A percentile compares a stretch with the other conserved stretches of the same genome.
phyloP scores from a whole-genome alignment of 1,140 invertebrate genomes.

The Leptinotarsa texana region DNA sequence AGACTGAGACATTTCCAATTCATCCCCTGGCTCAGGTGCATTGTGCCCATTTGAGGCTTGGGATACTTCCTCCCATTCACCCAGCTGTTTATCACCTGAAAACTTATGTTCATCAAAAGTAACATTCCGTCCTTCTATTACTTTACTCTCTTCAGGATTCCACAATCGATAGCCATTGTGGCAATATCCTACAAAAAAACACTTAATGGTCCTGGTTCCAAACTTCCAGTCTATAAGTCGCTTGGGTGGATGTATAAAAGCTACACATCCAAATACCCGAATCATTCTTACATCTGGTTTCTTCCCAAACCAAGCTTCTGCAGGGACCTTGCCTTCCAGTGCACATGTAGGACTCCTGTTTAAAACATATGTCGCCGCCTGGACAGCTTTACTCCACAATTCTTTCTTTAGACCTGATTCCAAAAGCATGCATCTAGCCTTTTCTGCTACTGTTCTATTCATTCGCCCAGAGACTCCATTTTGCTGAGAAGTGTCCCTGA shows the following conservation, averaged over 20 bases:
- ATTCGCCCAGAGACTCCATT: constrained; percentile 56
- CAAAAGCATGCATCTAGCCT: constrained; percentile 50
- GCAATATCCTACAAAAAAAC: constrained; percentile 21
- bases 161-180: constrained; percentile 19
- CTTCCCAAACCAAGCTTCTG: constrained; percentile 48
- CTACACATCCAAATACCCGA: constrained; percentile 50
- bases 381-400: constrained; percentile 56
- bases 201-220: not conserved
- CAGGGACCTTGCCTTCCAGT: constrained; percentile 43
- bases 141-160: constrained; percentile 5
- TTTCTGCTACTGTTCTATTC: constrained; percentile 54
- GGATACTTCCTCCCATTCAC: too few relatives aligned
- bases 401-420: constrained; percentile 45
- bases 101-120: constrained; percentile 18
- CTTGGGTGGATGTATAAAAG: constrained; percentile 43
- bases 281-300: constrained; percentile 35
- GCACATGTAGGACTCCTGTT: constrained; percentile 37
- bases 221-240: constrained; percentile 37
- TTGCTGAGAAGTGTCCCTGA: constrained; percentile 54
- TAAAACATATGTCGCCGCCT: constrained; percentile 33
- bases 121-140: constrained; percentile 13
- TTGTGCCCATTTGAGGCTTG: too few relatives aligned
- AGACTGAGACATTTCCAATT: constrained; percentile 13
- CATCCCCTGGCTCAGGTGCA: not conserved
- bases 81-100: not conserved